phyloP scores from a whole-genome alignment of 2,888 invertebrate genomes.

The Schizaphis graminum region DNA sequence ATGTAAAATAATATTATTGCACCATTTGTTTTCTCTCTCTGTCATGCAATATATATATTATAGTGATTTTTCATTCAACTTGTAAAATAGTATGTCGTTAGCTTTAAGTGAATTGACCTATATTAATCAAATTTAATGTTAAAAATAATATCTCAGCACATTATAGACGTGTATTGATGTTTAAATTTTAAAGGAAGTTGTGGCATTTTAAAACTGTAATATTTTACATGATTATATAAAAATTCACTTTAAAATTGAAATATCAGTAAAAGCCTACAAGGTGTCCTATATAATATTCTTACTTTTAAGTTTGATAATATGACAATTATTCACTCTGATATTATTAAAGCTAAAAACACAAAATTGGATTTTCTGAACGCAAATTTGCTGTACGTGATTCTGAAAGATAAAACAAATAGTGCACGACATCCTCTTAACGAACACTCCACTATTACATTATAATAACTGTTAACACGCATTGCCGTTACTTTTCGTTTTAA shows the following conservation, averaged over 20 bases:
- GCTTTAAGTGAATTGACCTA: neutral
- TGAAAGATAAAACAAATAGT: neutral
- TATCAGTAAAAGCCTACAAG: neutral
- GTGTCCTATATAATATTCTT: neutral
- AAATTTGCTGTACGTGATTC: neutral
- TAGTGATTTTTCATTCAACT: neutral
- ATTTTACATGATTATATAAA: neutral
- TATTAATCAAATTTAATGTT: neutral
- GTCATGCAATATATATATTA: neutral
- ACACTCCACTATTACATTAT: neutral
- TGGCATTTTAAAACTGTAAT: neutral
- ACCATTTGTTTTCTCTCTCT: neutral
- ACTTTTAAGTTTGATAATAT: neutral
- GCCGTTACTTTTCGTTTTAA: neutral
- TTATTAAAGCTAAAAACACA: neutral
- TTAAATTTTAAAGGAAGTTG: neutral
- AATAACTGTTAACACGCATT: neutral
- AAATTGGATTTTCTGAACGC: neutral
- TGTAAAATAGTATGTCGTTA: neutral
- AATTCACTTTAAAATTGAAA: neutral
- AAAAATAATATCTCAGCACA: neutral
- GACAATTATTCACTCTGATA: neutral
- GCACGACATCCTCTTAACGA: neutral
- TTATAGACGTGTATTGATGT: neutral
- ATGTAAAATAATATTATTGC: neutral